phyloP scores from a whole-genome alignment of 2,113 vertebrate genomes.

The Anas platyrhynchos region DNA sequence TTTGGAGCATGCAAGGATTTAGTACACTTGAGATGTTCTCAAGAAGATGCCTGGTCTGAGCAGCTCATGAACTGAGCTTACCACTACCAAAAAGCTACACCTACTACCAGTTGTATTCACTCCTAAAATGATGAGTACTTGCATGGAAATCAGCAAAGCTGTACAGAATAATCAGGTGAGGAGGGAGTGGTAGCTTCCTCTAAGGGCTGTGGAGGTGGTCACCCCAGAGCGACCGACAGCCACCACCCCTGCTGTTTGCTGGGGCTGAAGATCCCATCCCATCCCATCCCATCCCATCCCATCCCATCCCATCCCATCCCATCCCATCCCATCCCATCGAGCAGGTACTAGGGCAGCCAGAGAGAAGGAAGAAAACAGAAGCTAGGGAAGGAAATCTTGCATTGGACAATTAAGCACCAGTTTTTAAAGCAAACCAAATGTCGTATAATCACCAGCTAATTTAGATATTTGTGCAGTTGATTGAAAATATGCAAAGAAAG shows the following conservation, averaged over 20 bases:
- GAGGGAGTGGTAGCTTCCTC: background rate
- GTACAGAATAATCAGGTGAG: background rate
- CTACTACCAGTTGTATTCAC: background rate
- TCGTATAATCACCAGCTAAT: slow-evolving; percentile 39
- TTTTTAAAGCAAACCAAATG: slow-evolving; percentile 15
- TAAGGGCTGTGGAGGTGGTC: background rate
- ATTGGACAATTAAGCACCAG: slow-evolving; percentile 3
- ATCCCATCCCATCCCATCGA: rapidly evolving
- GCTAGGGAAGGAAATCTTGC: background rate
- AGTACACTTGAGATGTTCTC: background rate
- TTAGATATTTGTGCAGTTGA: slow-evolving; percentile 64
- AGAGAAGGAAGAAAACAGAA: background rate
- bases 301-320: background rate
- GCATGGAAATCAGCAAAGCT: background rate
- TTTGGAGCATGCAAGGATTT: background rate
- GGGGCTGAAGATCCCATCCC: background rate
- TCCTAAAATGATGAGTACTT: background rate
- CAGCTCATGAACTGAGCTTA: background rate
- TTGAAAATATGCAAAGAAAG: slow-evolving; percentile 68
- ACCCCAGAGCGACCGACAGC: rapidly evolving
- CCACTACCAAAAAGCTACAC: background rate
- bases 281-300: background rate
- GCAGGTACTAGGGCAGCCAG: background rate
- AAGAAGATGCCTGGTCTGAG: background rate
- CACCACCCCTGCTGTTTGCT: rapidly evolving